A percentile compares a stretch with the other conserved stretches of the same genome.
These are phyloP conservation scores for Cephus pulcher DNA, from an alignment of 2,888 invertebrate genomes.

Conservation along the genomic window DNA sequence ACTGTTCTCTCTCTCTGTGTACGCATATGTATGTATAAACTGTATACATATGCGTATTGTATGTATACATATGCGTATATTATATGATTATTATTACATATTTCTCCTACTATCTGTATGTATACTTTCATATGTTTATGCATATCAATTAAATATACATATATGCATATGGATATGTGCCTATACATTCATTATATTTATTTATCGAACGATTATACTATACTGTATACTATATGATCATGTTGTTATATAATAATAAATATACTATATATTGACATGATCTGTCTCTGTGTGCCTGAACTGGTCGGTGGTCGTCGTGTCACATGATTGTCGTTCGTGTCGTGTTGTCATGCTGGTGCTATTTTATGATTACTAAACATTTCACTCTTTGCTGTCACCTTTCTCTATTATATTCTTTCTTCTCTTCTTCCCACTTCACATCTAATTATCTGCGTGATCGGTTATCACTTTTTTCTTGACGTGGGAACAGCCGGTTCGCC, in stretches of 20 bases:
- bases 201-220: conserved; percentile 39
- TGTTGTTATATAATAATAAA: conserved; percentile 30
- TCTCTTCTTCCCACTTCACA: not conserved
- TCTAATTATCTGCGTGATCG: not conserved
- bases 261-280: conserved; percentile 52
- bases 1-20: conserved; percentile 22
- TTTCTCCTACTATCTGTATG: conserved; percentile 2
- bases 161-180: conserved; percentile 31
- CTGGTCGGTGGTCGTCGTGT: conserved; percentile 67
- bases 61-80: conserved; percentile 29
- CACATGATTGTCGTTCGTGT: conserved; percentile 67
- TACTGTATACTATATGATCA: conserved; percentile 30
- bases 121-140: conserved; percentile 32
- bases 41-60: conserved; percentile 28
- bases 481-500: not conserved
- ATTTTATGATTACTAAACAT: conserved; percentile 39
- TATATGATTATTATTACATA: not conserved
- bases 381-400: not conserved
- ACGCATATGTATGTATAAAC: no score
- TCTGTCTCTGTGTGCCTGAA: conserved; percentile 66
- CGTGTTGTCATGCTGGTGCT: conserved; percentile 67
- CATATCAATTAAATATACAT: conserved; percentile 24
- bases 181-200: conserved; percentile 43
- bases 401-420: not conserved
- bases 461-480: not conserved